phyloP scores from a whole-genome alignment of 2,888 invertebrate species.

The Cheilosia soror region DNA sequence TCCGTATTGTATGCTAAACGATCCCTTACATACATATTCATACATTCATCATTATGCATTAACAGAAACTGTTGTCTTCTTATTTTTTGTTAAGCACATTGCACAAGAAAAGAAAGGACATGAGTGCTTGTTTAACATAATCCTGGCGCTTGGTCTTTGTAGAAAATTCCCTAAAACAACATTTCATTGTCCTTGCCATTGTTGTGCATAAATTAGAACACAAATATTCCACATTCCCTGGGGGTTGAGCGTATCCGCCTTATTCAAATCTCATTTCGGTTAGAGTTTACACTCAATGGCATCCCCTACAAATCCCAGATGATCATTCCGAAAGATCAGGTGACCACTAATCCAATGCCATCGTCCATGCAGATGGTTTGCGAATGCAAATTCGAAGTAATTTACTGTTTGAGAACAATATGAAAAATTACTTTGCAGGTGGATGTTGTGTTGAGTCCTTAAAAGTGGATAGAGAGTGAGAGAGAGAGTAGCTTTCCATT shows the following conservation, averaged over 20 bases:
- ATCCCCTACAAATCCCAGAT: conserved; percentile 44
- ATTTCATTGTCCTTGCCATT: conserved; percentile 38
- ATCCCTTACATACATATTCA: conserved; percentile 33
- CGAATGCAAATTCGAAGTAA: conserved; percentile 5
- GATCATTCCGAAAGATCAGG: conserved; percentile 61
- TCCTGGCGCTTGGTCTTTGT: conserved; percentile 69
- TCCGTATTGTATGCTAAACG: conserved; percentile 47
- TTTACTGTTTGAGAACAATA: neutral
- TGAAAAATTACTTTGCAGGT: neutral
- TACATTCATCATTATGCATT: conserved; percentile 28
- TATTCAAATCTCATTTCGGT: conserved; percentile 70
- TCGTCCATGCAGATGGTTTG: conserved; percentile 55
- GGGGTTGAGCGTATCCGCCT: conserved; percentile 5
- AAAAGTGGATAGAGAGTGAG: neutral
- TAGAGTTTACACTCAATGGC: conserved; percentile 60
- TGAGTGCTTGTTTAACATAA: conserved; percentile 58
- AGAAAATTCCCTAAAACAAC: conserved; percentile 12
- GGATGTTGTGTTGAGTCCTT: neutral
- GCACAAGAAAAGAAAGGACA: conserved; percentile 65
- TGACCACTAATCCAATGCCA: conserved; percentile 72
- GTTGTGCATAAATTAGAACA: conserved; percentile 59
- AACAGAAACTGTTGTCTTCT: conserved; percentile 18
- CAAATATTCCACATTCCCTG: conserved; percentile 62
- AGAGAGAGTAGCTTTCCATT: neutral
- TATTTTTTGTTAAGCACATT: conserved; percentile 28